Evolutionary conservation across 2,797 vertebrate species (phyloP).

Genomic region (Phylloscopus collybita): DNA sequence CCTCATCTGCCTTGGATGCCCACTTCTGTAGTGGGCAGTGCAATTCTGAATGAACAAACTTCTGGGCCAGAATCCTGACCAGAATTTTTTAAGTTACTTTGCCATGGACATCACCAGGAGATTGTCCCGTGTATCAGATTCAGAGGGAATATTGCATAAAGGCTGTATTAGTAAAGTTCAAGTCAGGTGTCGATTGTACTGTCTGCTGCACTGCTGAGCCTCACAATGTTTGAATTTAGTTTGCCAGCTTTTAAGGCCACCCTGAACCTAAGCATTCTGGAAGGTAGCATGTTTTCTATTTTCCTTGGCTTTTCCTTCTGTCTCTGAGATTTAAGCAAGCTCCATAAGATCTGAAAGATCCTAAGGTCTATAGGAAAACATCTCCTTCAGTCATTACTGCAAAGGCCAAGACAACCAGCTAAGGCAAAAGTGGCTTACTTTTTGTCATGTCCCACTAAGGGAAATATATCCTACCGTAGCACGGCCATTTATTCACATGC

Average conservation of each 20-base stretch:
- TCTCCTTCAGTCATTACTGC: not conserved
- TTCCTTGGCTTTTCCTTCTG: not conserved
- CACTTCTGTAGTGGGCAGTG: not conserved
- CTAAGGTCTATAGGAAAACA: not conserved
- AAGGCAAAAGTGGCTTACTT: not conserved
- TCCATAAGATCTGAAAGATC: not conserved
- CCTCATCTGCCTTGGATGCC: not conserved
- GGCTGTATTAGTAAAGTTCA: not conserved
- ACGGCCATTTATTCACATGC: not conserved
- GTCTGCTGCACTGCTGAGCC: not conserved
- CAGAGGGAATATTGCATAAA: not conserved
- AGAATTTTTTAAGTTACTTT: not conserved
- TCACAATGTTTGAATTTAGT: not conserved
- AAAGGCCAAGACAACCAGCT: not conserved
- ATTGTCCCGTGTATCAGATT: not conserved
- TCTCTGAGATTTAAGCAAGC: not conserved
- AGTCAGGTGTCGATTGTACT: not conserved
- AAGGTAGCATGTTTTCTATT: not conserved
- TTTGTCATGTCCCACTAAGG: not conserved
- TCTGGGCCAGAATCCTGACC: not conserved
- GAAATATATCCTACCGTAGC: not conserved
- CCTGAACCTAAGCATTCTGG: not conserved
- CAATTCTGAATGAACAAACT: not conserved
- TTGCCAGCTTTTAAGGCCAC: not conserved
- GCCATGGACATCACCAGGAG: not conserved